Percentiles rank a stretch among this genome's conserved stretches.
These are phyloP conservation scores for Scomber japonicus DNA, from an alignment of 2,113 vertebrate species.

Conservation along the genomic window DNA sequence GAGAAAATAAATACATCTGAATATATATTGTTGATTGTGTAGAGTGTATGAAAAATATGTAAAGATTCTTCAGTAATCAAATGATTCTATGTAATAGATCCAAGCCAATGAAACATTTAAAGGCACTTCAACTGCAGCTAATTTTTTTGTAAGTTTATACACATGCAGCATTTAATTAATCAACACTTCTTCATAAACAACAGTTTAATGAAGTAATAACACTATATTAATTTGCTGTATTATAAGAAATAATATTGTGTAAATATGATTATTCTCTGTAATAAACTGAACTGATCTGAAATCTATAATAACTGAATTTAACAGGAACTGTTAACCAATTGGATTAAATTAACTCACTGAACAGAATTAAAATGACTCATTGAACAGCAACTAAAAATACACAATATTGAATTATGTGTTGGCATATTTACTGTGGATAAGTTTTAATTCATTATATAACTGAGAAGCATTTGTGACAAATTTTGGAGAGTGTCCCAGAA, in stretches of 20 bases:
- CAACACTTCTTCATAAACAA: too few species aligned
- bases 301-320: not conserved
- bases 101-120: not conserved
- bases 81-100: not conserved
- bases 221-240: too few species aligned
- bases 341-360: not conserved
- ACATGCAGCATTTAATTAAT: too few species aligned
- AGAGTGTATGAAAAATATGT: not conserved
- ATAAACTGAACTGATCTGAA: not conserved
- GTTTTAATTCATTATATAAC: conserved; percentile 3
- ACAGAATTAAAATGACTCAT: not conserved
- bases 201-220: too few species aligned
- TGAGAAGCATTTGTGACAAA: conserved; percentile 28
- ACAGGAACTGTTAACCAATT: too few species aligned
- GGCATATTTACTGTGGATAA: not conserved
- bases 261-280: too few species aligned
- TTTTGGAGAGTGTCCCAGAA: conserved; percentile 53
- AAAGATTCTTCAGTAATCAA: not conserved
- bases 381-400: not conserved
- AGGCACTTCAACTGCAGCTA: too few species aligned
- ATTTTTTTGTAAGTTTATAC: too few species aligned
- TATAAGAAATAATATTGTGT: too few species aligned
- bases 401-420: not conserved
- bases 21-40: not conserved
- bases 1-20: not conserved